Percentiles rank a stretch among this genome's conserved stretches.
phyloP scores from a whole-genome alignment of 2,113 vertebrate species.

The Mugil cephalus region DNA sequence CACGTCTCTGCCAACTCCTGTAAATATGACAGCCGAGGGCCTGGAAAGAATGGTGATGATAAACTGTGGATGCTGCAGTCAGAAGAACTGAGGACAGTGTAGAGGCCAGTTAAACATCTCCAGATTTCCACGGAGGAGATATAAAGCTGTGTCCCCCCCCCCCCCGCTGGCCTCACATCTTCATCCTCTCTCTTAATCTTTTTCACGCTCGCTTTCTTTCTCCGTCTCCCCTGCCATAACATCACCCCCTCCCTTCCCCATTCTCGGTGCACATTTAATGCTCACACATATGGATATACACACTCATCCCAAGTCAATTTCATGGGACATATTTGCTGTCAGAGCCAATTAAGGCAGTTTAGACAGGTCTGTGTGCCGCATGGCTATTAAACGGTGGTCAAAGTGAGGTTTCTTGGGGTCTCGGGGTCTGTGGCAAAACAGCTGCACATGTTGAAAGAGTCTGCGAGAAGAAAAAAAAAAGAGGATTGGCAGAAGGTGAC shows the following conservation, averaged over 20 bases:
- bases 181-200: constrained; percentile 57
- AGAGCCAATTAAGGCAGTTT: constrained; percentile 63
- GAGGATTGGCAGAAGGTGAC: constrained; percentile 35
- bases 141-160: constrained; percentile 42
- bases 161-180: constrained; percentile 59
- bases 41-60: constrained; percentile 44
- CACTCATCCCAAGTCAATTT: constrained; percentile 66
- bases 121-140: constrained; percentile 65
- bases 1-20: constrained; percentile 31
- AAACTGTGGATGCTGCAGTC: constrained; percentile 43
- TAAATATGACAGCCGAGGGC: constrained; percentile 40
- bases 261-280: constrained; percentile 10
- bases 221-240: constrained; percentile 32
- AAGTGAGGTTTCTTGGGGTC: constrained; percentile 56
- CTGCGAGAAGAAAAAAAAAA: constrained; percentile 16
- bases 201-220: constrained; percentile 59
- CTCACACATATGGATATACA: constrained; percentile 25
- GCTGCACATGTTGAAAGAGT: constrained; percentile 68
- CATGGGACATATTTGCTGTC: constrained; percentile 81
- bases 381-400: constrained; percentile 73
- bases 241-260: constrained; percentile 4
- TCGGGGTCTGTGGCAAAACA: constrained; percentile 60
- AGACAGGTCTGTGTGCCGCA: constrained; percentile 54
- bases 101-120: constrained; percentile 63
- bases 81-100: constrained; percentile 45